Conservation (phyloP, 2,888 invertebrate genomes). For the Tethea ocularis region DNA sequence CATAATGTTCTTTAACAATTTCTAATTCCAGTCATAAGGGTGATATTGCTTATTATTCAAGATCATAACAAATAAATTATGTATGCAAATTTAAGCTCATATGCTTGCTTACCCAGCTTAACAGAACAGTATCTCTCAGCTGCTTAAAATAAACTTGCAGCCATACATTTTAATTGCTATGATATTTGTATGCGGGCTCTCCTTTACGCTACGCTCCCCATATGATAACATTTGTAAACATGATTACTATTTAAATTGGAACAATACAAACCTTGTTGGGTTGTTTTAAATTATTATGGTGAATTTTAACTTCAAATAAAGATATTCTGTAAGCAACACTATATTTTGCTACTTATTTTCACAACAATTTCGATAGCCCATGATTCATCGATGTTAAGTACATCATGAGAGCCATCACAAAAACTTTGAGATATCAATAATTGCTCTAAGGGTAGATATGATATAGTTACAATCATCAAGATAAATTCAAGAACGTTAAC, state of each 20-base stretch:
- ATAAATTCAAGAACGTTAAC: not conserved
- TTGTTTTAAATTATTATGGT: not conserved
- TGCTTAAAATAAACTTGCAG: conserved; percentile 5
- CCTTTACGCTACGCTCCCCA: not conserved
- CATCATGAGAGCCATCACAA: too few relatives aligned
- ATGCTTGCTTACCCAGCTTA: not conserved
- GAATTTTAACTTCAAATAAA: not conserved
- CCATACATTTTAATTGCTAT: conserved; percentile 6
- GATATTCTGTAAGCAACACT: too few relatives aligned
- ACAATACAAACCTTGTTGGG: not conserved
- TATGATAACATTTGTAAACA: conserved; percentile 7
- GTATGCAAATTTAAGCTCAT: not conserved
- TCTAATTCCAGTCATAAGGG: too few relatives aligned
- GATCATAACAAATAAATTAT: not conserved
- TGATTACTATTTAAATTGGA: not conserved
- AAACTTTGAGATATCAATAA: too few relatives aligned
- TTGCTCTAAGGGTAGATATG: too few relatives aligned
- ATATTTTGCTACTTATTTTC: too few relatives aligned
- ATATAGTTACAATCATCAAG: too few relatives aligned
- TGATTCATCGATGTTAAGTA: not conserved
- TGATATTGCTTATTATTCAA: too few relatives aligned
- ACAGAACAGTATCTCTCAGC: not conserved
- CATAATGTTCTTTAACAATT: too few relatives aligned
- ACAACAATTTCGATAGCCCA: too few relatives aligned
- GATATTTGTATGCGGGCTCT: conserved; percentile 2